Conservation (phyloP, 1,140 invertebrate species). For the Aethina tumida region DNA sequence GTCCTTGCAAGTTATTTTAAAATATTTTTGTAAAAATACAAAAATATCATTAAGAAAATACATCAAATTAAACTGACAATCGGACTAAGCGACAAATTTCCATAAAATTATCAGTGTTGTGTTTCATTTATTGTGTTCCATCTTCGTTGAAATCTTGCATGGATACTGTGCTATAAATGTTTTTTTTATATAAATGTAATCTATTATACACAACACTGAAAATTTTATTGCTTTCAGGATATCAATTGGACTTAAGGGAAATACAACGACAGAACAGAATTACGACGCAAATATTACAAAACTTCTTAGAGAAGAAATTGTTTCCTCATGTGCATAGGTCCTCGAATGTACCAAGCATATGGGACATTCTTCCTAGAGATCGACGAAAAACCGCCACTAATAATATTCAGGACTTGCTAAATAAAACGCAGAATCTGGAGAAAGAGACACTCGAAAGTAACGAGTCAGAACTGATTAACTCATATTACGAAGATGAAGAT, state of each 20-base stretch:
- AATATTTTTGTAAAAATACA: no score
- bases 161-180: neutral
- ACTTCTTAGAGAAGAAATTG: constrained; percentile 53
- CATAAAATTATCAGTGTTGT: constrained; percentile 9
- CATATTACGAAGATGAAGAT: constrained; percentile 37
- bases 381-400: constrained; percentile 13
- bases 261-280: constrained; percentile 58
- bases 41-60: no score
- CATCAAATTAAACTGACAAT: no score
- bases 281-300: constrained; percentile 59
- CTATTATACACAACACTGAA: constrained; percentile 11
- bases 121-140: neutral
- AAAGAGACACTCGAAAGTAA: constrained; percentile 46
- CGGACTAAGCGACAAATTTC: no score
- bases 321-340: constrained; percentile 41
- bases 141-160: neutral
- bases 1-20: no score
- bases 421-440: constrained; percentile 21
- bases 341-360: constrained; percentile 44
- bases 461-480: constrained; percentile 49
- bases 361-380: constrained; percentile 45
- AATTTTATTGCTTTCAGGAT: constrained; percentile 17
- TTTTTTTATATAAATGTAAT: neutral
- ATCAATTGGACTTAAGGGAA: constrained; percentile 41
- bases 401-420: constrained; percentile 29